Evolutionary conservation across 2,113 vertebrate species (phyloP), one percentile per base, ranked within the genome.

Genomic region (Ploceus nigricollis): DNA sequence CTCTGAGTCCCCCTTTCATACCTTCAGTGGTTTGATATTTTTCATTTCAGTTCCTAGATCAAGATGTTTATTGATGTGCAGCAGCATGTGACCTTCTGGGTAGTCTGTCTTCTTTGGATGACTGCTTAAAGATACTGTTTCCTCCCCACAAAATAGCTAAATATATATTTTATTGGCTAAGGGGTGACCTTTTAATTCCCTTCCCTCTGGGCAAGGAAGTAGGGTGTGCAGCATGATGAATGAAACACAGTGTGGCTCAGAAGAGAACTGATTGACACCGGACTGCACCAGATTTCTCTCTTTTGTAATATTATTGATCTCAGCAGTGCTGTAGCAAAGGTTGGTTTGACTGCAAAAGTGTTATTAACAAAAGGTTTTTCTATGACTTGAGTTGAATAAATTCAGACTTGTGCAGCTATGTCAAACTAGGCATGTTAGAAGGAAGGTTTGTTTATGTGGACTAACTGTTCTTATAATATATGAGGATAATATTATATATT

Each of bases 121-220:
- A 79, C 69, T 94, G 96, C 79, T 93, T 82, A 93, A 89, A 90
- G 63, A 65, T 88, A 56, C 66, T 89, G 71, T 86, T 87, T 93
- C 72, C 40, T 90, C 57, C 51, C 40, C 21, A 63, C 61, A 72
- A 83, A 92, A 90, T 28, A 96, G 88, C 91, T 92, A 79, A 72
- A 89, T 93, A 70, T 92, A 57, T 85, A 72, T 87, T 96, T 96
- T 94, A 89, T 94, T 95, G 95, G 90, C 76, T 76, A 77, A 86
- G 83, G 93, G 76, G 35, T 97, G 95, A 96, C 93, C 94, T 97
- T 96, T 95, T 91, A 95, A 94, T 95, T 97, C 68, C 57, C 60
- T 90, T 95, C 84, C 82, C 71, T 89, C 77, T 63, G 90, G 91
- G 64, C 60, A 87, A 70, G 86, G 83, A 91, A 82, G 37, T 81